Base-by-base conservation (phyloP, 2,113 vertebrate species). In the Elgaria multicarinata region DNA sequence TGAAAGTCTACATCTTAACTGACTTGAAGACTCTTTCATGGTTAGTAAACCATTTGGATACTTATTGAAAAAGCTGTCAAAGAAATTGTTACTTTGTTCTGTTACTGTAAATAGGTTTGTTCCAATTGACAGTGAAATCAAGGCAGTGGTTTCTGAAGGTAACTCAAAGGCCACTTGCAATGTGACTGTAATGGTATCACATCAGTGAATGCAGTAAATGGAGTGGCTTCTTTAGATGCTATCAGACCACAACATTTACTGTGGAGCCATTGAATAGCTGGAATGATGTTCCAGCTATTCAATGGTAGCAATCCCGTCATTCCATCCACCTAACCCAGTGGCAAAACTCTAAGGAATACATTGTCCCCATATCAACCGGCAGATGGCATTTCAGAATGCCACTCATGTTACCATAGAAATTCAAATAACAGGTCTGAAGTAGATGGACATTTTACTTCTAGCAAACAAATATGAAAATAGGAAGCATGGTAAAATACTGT, bases 21-120 rank as follows among this genome's bases (percentile, higher is more conserved):
- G 90, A 62, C 64, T 28, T 46, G 83, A 89, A 90, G 81, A 85
- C 50, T 46, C 18, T 83, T 72, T n/a, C 39, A 12, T 58, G 66
- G 28, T 2, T 82, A 28, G 71, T 69, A 71, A 81, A 85, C 67
- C 44, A 88, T 75, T 92, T 58, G 74, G n/a, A 80, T 90, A 36
- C 26, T 78, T 50, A 12, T 72, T 72, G 4, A 5, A 14, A 58
- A 62, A 62, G 58, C 58, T 62, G 58, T 50, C 46, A 50, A 50
- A 50, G 4, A 50, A 50, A 8, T 50, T 50, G 46, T 62, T 62
- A 12, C 24, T 28, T 64, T 50, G 75, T 83, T 80, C 46, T 31
- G 42, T 69, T 71, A 22, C 20, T 80, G 16, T 69, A 58, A 81
- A 22, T 31, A 6, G 46, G 8, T 80, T 28, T 13, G n/a, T 64